A percentile compares a stretch with the other conserved stretches of the same genome.
These are phyloP conservation scores for Blastomussa wellsi DNA, from an alignment of 92 coral and sea anemone genomes.

Conservation along the genomic window DNA sequence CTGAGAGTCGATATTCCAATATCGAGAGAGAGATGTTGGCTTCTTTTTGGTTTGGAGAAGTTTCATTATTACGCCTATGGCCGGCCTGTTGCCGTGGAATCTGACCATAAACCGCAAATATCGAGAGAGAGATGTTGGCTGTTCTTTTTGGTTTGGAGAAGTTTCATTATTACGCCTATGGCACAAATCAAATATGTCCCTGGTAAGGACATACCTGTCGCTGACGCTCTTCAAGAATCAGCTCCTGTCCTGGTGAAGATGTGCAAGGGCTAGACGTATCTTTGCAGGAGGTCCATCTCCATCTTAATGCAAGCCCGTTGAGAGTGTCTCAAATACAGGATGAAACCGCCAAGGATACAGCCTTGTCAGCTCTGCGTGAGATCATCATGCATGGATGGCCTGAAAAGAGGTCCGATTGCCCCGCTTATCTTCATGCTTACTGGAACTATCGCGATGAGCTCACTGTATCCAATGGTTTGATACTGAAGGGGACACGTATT, in stretches of 20 bases:
- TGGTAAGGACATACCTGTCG: no score
- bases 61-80: no score
- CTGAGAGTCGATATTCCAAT: slow-evolving; percentile 63
- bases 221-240: no score
- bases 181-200: not conserved
- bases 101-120: no score
- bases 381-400: slow-evolving; percentile 30
- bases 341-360: not conserved
- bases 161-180: not conserved
- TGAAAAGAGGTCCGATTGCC: slow-evolving; percentile 39
- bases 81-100: no score
- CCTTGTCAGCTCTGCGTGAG: slow-evolving; percentile 15
- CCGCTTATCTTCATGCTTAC: slow-evolving; percentile 48
- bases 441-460: slow-evolving; percentile 66
- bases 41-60: no score
- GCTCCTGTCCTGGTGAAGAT: not conserved
- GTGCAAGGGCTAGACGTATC: slow-evolving; percentile 49
- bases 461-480: slow-evolving; percentile 51
- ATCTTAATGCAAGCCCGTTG: slow-evolving; percentile 64
- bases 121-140: no score
- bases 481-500: no score
- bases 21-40: slow-evolving; percentile 72
- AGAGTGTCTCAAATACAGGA: slow-evolving; percentile 3
- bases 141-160: not conserved
- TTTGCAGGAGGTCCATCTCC: slow-evolving; percentile 54